Conservation (phyloP, 2,797 vertebrate species). For the Philypnodon macrostomus region DNA sequence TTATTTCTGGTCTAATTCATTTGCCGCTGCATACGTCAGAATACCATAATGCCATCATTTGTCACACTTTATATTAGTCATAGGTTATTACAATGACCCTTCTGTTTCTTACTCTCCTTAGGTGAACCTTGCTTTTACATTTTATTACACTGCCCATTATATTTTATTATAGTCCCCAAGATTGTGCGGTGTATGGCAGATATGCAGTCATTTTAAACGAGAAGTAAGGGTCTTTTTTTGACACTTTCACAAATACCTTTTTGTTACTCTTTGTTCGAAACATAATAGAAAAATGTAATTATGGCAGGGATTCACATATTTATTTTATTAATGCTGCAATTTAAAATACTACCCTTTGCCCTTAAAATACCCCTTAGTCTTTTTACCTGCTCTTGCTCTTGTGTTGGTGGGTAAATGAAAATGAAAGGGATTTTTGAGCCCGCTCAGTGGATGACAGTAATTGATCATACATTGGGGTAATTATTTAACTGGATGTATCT, state of each 20-base stretch:
- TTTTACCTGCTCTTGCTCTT: constrained; percentile 22
- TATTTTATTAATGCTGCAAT: constrained; percentile 36
- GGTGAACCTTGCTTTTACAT: constrained; percentile 6
- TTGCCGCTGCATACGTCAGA: background rate
- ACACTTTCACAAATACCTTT: constrained; percentile 20
- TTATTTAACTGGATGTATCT: background rate
- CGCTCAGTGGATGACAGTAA: no score
- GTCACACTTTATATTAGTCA: constrained; percentile 5
- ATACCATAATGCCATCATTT: background rate
- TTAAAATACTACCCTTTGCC: constrained; percentile 28
- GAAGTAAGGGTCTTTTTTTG: constrained; percentile 22
- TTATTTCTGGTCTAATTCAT: constrained; percentile 14
- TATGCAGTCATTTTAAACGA: constrained; percentile 21
- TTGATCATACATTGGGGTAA: background rate
- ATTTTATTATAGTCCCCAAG: constrained; percentile 20
- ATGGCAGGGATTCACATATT: constrained; percentile 15
- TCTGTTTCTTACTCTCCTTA: constrained; percentile 14
- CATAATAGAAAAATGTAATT: constrained; percentile 45
- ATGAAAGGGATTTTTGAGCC: no score
- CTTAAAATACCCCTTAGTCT: constrained; percentile 12
- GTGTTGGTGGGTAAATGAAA: constrained; percentile 3
- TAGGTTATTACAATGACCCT: constrained; percentile 1
- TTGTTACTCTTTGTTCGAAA: constrained; percentile 35
- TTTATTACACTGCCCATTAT: constrained; percentile 11
- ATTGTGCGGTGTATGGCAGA: constrained; percentile 16